Conservation (phyloP, 2,888 invertebrate genomes). For the Caenorhabditis uteleia region DNA sequence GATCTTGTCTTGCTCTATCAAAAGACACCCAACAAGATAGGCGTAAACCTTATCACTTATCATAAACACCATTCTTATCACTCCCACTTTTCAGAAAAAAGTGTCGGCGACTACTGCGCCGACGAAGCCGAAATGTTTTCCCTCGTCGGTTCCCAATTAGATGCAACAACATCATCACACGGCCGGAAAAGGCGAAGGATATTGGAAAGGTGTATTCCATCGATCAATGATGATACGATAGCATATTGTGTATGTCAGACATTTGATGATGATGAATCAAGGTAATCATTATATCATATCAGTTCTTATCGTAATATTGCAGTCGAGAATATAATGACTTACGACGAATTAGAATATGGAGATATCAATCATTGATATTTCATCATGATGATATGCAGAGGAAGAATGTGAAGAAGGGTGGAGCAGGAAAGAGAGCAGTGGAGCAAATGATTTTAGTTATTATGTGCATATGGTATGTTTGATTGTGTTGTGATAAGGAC, state of each 20-base stretch:
- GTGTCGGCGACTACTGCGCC: conserved; percentile 43
- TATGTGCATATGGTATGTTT: too few species aligned
- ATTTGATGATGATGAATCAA: conserved; percentile 16
- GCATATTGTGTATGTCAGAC: conserved; percentile 52
- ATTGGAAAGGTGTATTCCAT: conserved; percentile 49
- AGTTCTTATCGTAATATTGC: neutral
- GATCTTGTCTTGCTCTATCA: too few species aligned
- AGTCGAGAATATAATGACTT: conserved; percentile 31
- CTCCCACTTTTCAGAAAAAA: neutral
- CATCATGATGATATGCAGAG: conserved; percentile 34
- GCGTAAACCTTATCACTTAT: neutral
- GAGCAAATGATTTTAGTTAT: too few species aligned
- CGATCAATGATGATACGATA: conserved; percentile 24
- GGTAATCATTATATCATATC: conserved; percentile 6
- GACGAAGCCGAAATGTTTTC: conserved; percentile 33
- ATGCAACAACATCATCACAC: conserved; percentile 28
- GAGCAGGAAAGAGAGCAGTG: too few species aligned
- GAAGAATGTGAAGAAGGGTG: neutral
- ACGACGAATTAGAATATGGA: conserved; percentile 47
- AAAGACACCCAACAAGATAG: too few species aligned
- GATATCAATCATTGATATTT: conserved; percentile 47
- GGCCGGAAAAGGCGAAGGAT: conserved; percentile 12
- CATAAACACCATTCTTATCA: neutral
- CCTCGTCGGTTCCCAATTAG: conserved; percentile 43
- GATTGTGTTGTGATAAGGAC: too few species aligned